These are phyloP conservation scores for Sylvietta virens DNA, from an alignment of 2,113 vertebrate species.

Conservation along the genomic window DNA sequence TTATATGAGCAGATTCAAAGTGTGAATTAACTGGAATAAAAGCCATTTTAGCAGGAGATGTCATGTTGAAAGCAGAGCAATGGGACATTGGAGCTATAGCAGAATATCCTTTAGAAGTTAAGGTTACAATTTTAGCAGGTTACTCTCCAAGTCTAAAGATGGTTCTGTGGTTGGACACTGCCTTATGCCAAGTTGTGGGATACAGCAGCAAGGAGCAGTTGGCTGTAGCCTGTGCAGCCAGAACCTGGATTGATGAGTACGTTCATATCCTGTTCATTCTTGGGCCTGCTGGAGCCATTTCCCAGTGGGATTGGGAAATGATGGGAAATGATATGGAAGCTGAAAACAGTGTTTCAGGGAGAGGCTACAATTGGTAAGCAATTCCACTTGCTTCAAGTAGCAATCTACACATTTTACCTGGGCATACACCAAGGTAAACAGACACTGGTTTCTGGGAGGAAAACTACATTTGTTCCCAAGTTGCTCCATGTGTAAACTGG, in stretches of 20 bases:
- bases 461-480: neutral
- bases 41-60: neutral
- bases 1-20: neutral
- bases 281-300: neutral
- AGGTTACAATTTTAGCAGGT: neutral
- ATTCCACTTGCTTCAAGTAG: neutral
- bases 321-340: neutral
- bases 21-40: neutral
- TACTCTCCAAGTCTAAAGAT: neutral
- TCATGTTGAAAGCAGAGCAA: neutral
- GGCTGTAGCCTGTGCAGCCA: neutral
- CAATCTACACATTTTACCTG: neutral
- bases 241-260: neutral
- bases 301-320: neutral
- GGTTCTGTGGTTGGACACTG: neutral
- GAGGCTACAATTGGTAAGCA: neutral
- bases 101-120: neutral
- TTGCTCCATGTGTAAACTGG: neutral
- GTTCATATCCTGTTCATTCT: fast-evolving
- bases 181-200: neutral
- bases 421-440: neutral
- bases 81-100: neutral
- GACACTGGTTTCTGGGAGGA: neutral
- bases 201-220: neutral
- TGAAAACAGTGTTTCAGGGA: neutral